Evolutionary conservation across 2,888 invertebrate genomes (phyloP), one percentile per base, ranked within the genome.

Genomic region (Acrobasis repandana): DNA sequence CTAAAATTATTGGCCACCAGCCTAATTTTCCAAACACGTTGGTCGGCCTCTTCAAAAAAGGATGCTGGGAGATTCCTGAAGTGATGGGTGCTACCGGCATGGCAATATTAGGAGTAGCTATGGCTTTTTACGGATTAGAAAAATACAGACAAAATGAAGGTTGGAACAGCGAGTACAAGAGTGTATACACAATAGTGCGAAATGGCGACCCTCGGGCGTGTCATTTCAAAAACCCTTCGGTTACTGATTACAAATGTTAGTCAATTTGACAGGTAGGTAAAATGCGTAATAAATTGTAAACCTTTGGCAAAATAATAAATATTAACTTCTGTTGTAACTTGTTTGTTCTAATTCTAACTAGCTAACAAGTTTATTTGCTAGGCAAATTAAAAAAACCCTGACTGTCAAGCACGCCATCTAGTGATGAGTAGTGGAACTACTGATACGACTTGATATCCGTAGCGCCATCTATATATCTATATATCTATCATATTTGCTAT

Each of bases 11-110:
- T 61, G 86, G 85, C 0, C 86, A 87, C 68, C 74, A 75, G 65
- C 68, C 87, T 1, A 71, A 63, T 58, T 89, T 88, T 65, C 63
- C 67, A 0, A 87, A 83, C 10, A 75, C 77, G 1, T 43, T 85
- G 3, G 20, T 70, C 1, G 88, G 83, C 15, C 69, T 83, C 33
- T 77, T 89, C 16, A 79, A 75, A 61, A 80, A 71, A 69, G 90
- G 75, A n/a, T 88, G 95, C 93, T 93, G 95, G 88, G 94, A 95
- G 79, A 94, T 95, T 70, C 96, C 96, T 5, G 96, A 96, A 77
- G 83, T 96, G 52, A 91, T 96, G 76, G 94, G 91, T 51, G 87
- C 94, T 49, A 77, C 93, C 0, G 85, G 86, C 9, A 69, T 95
- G 71, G 95, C 88, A 0, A 0, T 95, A 0, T 56, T 94, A 34